Evolutionary conservation across 1,140 invertebrate genomes (phyloP).

Genomic region (Oncopeltus fasciatus): DNA sequence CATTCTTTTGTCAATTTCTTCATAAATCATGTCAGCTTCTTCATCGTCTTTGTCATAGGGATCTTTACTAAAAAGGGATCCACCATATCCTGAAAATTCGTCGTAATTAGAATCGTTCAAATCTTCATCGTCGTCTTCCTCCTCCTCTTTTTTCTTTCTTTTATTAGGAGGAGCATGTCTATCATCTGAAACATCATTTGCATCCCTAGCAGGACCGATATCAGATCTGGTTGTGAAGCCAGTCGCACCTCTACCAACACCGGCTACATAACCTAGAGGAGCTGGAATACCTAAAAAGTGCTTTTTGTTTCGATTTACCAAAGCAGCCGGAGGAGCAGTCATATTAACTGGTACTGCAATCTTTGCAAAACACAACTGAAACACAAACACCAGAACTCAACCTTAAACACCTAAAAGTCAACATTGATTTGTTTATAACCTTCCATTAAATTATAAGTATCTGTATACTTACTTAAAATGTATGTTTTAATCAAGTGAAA

Average conservation of each 20-base stretch:
- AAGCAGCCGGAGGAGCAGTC: constrained; percentile 26
- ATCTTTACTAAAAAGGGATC: constrained; percentile 95
- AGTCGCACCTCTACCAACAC: constrained; percentile 91
- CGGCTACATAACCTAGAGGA: constrained; percentile 89
- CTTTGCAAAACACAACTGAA: too few relatives aligned
- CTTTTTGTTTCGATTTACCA: constrained; percentile 56
- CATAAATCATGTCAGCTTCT: constrained; percentile 98
- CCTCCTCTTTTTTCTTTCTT: constrained; percentile 82
- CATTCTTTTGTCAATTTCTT: constrained; percentile 96
- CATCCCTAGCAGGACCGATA: constrained; percentile 98
- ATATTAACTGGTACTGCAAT: too few relatives aligned
- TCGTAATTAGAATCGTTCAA: constrained; percentile 99
- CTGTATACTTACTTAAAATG: too few relatives aligned
- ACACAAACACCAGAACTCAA: too few relatives aligned
- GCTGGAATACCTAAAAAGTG: constrained; percentile 85
- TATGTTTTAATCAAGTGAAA: too few relatives aligned
- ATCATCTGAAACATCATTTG: constrained; percentile 94
- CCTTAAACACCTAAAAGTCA: too few relatives aligned
- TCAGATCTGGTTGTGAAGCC: constrained; percentile 99
- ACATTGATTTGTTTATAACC: too few relatives aligned
- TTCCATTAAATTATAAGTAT: too few relatives aligned
- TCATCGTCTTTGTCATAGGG: constrained; percentile 99
- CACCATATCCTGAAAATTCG: constrained; percentile 98
- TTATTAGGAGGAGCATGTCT: constrained; percentile 86
- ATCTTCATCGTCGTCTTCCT: constrained; percentile 95